Conservation (phyloP, 2,888 invertebrate genomes). For the Amblyteles armatorius region DNA sequence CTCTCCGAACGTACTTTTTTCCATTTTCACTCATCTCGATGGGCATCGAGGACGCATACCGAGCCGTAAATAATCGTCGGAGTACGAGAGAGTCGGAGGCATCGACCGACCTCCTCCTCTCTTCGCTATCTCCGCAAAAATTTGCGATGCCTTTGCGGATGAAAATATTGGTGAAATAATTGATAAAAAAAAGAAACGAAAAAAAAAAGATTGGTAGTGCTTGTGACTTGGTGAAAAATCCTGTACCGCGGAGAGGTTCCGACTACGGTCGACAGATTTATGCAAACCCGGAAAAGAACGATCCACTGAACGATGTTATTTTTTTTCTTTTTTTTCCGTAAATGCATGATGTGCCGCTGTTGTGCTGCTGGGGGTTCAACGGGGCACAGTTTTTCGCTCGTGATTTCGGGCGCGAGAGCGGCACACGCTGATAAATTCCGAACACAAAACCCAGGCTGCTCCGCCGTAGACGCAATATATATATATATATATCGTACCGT, state of each 20-base stretch:
- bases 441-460: conserved; percentile 46
- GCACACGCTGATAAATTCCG: conserved; percentile 51
- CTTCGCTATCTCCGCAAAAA: conserved; percentile 1
- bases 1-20: conserved; percentile 44
- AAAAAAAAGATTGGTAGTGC: conserved; percentile 40
- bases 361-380: not conserved
- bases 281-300: conserved; percentile 59
- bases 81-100: conserved; percentile 23
- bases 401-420: conserved; percentile 52
- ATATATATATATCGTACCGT: not conserved
- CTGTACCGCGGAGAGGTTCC: conserved; percentile 9
- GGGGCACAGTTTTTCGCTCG: conserved; percentile 45
- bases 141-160: conserved; percentile 53
- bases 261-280: conserved; percentile 51
- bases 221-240: conserved; percentile 60
- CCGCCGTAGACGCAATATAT: not conserved
- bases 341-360: conserved; percentile 4
- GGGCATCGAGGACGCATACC: conserved; percentile 61
- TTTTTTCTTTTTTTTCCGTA: conserved; percentile 32
- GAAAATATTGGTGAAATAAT: conserved; percentile 52
- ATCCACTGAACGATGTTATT: conserved; percentile 37
- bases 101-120: not conserved
- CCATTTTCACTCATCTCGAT: conserved; percentile 59
- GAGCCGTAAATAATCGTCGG: conserved; percentile 65
- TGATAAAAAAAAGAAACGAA: not conserved